phyloP scores from a whole-genome alignment of 1,140 invertebrate species.

The Triops longicaudatus region DNA sequence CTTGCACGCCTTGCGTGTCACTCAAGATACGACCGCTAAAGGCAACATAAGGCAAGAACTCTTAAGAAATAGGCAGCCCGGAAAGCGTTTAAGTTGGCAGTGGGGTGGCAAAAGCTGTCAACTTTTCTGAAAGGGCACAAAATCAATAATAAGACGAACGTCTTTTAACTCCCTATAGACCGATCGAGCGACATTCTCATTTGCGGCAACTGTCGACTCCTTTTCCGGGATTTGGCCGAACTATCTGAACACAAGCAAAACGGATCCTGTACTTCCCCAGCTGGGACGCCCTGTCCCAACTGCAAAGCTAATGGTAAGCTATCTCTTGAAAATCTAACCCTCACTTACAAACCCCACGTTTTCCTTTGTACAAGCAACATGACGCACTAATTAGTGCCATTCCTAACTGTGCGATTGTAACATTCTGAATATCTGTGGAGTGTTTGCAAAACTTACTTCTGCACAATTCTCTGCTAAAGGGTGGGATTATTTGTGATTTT shows the following conservation, averaged over 20 bases:
- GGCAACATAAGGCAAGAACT: slow-evolving; percentile 16
- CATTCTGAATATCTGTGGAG: not conserved
- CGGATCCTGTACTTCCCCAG: slow-evolving; percentile 41
- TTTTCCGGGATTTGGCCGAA: slow-evolving; percentile 70
- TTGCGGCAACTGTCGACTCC: slow-evolving; percentile 76
- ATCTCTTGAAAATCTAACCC: not conserved
- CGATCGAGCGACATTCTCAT: slow-evolving; percentile 60
- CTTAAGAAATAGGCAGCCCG: not conserved
- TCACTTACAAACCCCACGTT: not conserved
- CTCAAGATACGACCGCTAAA: slow-evolving; percentile 22
- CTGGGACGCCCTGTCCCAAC: not conserved
- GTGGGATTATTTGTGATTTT: not conserved
- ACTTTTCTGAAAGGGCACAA: not conserved
- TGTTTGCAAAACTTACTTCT: not conserved
- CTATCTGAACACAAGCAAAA: slow-evolving; percentile 66
- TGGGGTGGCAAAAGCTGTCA: not conserved
- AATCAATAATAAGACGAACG: slow-evolving; percentile 11
- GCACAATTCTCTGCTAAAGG: not conserved
- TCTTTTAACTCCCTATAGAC: slow-evolving; percentile 24
- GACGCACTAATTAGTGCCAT: not conserved
- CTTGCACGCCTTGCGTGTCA: not conserved
- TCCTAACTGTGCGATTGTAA: not conserved
- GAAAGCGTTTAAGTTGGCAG: not conserved
- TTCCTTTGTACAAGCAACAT: not conserved
- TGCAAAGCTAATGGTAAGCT: not conserved